Evolutionary conservation across 2,113 vertebrate species (phyloP), one percentile per base, ranked within the genome.

Genomic region (Gila orcuttii): DNA sequence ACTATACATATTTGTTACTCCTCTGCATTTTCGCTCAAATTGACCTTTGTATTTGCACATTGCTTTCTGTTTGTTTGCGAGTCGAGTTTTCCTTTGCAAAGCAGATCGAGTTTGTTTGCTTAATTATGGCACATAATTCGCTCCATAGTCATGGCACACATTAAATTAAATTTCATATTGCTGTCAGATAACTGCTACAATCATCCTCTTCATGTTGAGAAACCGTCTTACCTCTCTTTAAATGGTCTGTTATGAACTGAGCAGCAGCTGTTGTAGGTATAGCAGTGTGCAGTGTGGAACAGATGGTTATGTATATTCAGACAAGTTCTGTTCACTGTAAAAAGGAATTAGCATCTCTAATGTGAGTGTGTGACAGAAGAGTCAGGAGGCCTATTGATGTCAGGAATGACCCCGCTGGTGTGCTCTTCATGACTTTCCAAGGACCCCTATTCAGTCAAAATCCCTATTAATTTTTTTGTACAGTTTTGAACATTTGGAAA

Each of bases 261-360:
- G 28, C 64, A 59, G 57, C 21, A 52, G 50, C 33, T 75, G 80
- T 64, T 33, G 55, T 60, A 76, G 33, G 64, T 64, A 64, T 42
- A 45, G 47, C 42, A 50, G n/a, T 50, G 45, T 28, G 59, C 3
- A 79, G n/a, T 10, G 13, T 64, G 84, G 62, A 88, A 82, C 83
- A 90, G 87, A 91, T 87, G 89, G 83, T 80, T 59, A 66, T 81
- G 77, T 59, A 85, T 81, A 76, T 85, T 85, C 82, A 59, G 25
- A 52, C 57, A 21, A 33, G 59, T 77, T 66, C 17, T 79, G 73
- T 64, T 33, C 75, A 47, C 59, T 80, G 45, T 52, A 81, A 84
- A 83, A 87, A 81, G 81, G 33, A 77, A 85, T 87, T 85, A 85
- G 86, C 77, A 85, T 85, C 45, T 68, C n/a, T 75, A 84, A 87